These are phyloP conservation scores for Drosophila ustulata DNA, from an alignment of 2,888 invertebrate species.

Conservation along the genomic window DNA sequence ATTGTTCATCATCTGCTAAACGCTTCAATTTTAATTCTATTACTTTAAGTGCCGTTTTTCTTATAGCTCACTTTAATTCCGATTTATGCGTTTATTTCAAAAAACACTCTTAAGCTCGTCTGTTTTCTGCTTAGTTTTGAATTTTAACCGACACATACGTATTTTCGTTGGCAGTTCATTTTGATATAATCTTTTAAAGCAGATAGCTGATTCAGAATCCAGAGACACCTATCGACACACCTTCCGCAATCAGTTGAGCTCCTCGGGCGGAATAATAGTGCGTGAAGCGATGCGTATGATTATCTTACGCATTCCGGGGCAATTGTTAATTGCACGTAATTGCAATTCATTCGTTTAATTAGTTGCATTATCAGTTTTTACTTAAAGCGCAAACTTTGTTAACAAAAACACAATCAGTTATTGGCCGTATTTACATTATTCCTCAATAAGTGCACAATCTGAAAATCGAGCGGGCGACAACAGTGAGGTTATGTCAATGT, in stretches of 20 bases:
- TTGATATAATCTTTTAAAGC: no score
- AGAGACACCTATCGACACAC: not conserved
- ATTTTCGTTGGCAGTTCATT: no score
- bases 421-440: constrained; percentile 10
- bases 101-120: no score
- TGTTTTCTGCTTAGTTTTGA: no score
- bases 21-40: no score
- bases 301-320: constrained; percentile 3
- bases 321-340: constrained; percentile 21
- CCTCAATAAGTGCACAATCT: constrained; percentile 3
- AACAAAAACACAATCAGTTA: not conserved
- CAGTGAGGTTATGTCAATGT: not conserved
- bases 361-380: constrained; percentile 11
- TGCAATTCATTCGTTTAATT: constrained; percentile 26
- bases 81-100: no score
- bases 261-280: not conserved
- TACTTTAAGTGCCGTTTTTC: no score
- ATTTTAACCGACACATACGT: no score
- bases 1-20: no score
- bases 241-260: not conserved
- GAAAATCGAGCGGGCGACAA: not conserved
- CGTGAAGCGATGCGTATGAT: constrained; percentile 8
- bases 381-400: constrained; percentile 1
- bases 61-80: no score
- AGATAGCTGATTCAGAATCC: no score